These are phyloP conservation scores for Dysdera silvatica DNA, from an alignment of 1,140 invertebrate genomes.

Conservation along the genomic window DNA sequence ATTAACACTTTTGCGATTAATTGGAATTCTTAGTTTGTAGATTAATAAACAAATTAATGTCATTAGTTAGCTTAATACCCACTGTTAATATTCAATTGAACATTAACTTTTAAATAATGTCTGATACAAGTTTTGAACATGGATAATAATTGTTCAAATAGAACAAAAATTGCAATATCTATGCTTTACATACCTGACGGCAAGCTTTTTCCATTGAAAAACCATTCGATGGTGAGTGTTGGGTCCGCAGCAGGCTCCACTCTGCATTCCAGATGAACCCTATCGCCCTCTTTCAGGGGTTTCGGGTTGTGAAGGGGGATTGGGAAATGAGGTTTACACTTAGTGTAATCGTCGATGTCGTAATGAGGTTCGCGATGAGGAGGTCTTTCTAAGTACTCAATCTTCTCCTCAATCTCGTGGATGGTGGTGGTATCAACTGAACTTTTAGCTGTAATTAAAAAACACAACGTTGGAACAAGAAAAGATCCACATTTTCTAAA, in stretches of 20 bases:
- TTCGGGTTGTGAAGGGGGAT: constrained; percentile 64
- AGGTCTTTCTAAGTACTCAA: constrained; percentile 72
- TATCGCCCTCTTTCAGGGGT: constrained; percentile 77
- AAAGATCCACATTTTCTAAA: too few relatives aligned
- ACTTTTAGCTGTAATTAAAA: constrained; percentile 49
- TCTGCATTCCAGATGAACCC: constrained; percentile 58
- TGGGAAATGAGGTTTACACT: constrained; percentile 83
- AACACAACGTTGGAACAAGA: neutral
- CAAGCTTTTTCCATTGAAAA: constrained; percentile 48
- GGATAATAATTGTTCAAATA: too few relatives aligned
- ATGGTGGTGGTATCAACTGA: constrained; percentile 73
- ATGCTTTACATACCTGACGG: constrained; percentile 46
- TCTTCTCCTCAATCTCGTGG: constrained; percentile 75
- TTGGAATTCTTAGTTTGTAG: too few relatives aligned
- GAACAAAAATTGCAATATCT: too few relatives aligned
- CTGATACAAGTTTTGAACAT: too few relatives aligned
- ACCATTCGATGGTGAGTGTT: constrained; percentile 81
- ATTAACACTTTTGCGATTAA: too few relatives aligned
- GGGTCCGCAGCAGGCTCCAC: constrained; percentile 85
- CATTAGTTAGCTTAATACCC: too few relatives aligned
- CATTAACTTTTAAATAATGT: too few relatives aligned
- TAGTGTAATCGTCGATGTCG: constrained; percentile 83
- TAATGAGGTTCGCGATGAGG: constrained; percentile 79
- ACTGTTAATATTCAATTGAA: too few relatives aligned
- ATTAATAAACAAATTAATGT: too few relatives aligned